Evolutionary conservation across 2,888 invertebrate genomes (phyloP), one percentile per base, ranked within the genome.

Genomic region (Ctena decussata): DNA sequence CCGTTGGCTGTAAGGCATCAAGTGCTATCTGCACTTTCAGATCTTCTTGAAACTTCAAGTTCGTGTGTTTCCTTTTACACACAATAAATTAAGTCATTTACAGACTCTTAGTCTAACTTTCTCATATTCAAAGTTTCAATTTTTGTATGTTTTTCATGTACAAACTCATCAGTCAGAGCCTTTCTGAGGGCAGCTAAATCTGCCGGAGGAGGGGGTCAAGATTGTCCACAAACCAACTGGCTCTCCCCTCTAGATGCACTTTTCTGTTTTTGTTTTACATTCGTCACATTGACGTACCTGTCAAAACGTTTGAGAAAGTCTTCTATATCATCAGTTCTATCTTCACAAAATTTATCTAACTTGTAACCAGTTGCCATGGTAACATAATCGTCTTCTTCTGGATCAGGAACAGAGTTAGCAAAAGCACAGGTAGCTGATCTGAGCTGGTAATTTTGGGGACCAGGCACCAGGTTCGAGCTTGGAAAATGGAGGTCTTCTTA

Each of bases 281-380:
- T 79, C 21, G 27, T 72, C 37, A 49, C 53, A 2, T 39, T 21
- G n/a, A 27, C 35, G n/a, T 72, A 72, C 11, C 53, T 53, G 11
- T 72, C 79, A 57, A 79, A 72, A 0, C 73, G 37, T 5, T 44
- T 71, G 1, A 71, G 24, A 30, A 78, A 60, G 11, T 60, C 60
- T 2, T 77, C 69, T 32, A 77, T 35, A 8, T 77, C 69, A 32
- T 69, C 44, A 0, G 39, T 44, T 32, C 69, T 18, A 12, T 77
- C 77, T 0, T 69, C 77, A 12, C 27, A 21, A 49, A 6, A 41
- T n/a, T n/a, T n/a, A n/a, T n/a, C n/a, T n/a, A n/a, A n/a, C n/a
- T n/a, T n/a, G n/a, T n/a, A n/a, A n/a, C n/a, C n/a, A n/a, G n/a
- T n/a, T n/a, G n/a, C n/a, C n/a, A n/a, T n/a, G n/a, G n/a, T n/a